These are phyloP conservation scores for Spicauda simplicius DNA, from an alignment of 2,888 invertebrate genomes.

Conservation along the genomic window DNA sequence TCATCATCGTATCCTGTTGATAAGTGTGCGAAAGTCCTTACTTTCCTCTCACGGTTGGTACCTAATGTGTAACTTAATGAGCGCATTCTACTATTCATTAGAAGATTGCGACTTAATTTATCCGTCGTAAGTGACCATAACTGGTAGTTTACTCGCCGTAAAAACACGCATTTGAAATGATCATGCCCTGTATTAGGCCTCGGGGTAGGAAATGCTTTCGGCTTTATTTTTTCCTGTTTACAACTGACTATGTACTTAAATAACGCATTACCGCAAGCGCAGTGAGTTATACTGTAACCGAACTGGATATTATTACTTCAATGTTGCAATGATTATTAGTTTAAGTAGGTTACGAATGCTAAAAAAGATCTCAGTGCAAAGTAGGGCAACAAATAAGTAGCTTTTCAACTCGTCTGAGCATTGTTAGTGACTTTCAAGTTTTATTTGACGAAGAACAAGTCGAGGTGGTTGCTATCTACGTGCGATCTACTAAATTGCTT, in stretches of 20 bases:
- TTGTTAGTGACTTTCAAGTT: slow-evolving; percentile 3
- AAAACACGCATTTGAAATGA: slow-evolving; percentile 15
- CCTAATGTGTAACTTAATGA: slow-evolving; percentile 7
- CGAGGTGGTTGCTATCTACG: slow-evolving; percentile 1
- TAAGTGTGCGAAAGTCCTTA: slow-evolving; percentile 15
- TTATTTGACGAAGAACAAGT: not conserved
- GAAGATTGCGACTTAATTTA: slow-evolving; percentile 19
- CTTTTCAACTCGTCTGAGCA: slow-evolving; percentile 1
- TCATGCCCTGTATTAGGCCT: slow-evolving; percentile 17
- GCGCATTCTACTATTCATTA: slow-evolving; percentile 13
- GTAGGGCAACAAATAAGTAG: slow-evolving; percentile 3
- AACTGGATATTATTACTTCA: slow-evolving; percentile 1
- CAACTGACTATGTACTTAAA: not conserved
- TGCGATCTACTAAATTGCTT: not conserved
- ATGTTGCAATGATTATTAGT: slow-evolving; percentile 5
- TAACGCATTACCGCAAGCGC: not conserved
- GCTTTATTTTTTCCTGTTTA: slow-evolving; percentile 7
- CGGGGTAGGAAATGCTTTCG: slow-evolving; percentile 15
- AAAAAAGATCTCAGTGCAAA: not conserved
- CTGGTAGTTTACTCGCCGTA: slow-evolving; percentile 14
- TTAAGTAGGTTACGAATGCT: not conserved
- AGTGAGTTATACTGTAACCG: not conserved
- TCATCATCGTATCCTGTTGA: not conserved
- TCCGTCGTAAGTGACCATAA: slow-evolving; percentile 9
- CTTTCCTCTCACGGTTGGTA: slow-evolving; percentile 3